Evolutionary conservation across 2,113 vertebrate species (phyloP).

Genomic region (Xerus inauris): DNA sequence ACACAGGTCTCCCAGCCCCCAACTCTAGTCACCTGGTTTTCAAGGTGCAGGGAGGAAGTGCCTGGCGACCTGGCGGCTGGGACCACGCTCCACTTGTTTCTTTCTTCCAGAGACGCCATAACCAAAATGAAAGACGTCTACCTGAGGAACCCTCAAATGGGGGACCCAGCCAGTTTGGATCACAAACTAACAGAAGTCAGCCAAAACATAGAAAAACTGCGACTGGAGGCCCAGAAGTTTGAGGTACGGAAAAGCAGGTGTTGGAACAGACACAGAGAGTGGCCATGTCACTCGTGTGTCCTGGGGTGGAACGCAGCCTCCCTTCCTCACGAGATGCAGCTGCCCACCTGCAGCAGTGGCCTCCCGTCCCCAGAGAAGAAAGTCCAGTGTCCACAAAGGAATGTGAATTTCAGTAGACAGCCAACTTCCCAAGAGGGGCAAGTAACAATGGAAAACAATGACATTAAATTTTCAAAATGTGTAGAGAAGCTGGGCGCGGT

Average conservation of each 20-base stretch:
- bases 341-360: background rate
- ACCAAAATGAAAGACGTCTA: slow-evolving; percentile 99
- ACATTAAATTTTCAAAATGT: too few relatives aligned
- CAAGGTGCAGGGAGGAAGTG: background rate
- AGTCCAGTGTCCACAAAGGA: too few relatives aligned
- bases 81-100: background rate
- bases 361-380: too few relatives aligned
- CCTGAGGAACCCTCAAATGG: slow-evolving; percentile 98
- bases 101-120: slow-evolving; percentile 92
- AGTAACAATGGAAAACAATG: too few relatives aligned
- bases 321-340: fast-evolving
- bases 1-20: fast-evolving
- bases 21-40: fast-evolving
- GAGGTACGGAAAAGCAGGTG: slow-evolving; percentile 87
- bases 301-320: fast-evolving
- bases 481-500: too few relatives aligned
- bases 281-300: too few relatives aligned
- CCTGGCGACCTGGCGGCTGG: fast-evolving
- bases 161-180: slow-evolving; percentile 94
- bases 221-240: slow-evolving; percentile 94
- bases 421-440: too few relatives aligned
- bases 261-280: background rate
- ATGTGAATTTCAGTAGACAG: too few relatives aligned
- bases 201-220: slow-evolving; percentile 94
- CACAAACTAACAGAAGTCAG: slow-evolving; percentile 93